Conservation (phyloP, 2,888 invertebrate genomes). For the Cephalotes varians region DNA sequence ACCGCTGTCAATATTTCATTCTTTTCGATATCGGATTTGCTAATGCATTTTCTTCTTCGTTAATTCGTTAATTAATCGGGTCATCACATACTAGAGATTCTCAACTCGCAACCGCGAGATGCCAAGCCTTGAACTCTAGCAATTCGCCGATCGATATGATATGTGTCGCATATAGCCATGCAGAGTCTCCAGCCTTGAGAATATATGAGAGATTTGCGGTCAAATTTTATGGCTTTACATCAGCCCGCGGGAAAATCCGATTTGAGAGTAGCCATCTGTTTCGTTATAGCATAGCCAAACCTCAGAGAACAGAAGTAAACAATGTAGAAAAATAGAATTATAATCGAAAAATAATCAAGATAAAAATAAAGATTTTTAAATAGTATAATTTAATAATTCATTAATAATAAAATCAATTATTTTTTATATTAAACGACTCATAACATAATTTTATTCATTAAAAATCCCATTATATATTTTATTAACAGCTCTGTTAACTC, state of each 20-base stretch:
- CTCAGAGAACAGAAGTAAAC: background rate
- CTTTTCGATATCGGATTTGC: background rate
- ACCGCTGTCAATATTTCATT: background rate
- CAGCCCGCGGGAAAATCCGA: slow-evolving; percentile 15
- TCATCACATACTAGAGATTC: background rate
- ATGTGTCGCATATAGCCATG: slow-evolving; percentile 27
- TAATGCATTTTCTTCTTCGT: background rate
- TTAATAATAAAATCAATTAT: background rate
- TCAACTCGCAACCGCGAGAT: slow-evolving; percentile 10
- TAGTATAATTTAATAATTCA: background rate
- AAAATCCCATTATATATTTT: background rate
- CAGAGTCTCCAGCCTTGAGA: slow-evolving; percentile 6
- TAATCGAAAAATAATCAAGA: background rate
- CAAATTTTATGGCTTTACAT: slow-evolving; percentile 52
- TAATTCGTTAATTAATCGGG: slow-evolving; percentile 31
- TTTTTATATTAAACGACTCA: background rate
- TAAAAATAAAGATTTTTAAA: background rate
- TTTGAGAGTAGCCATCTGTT: slow-evolving; percentile 19
- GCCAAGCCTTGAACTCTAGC: slow-evolving; percentile 49
- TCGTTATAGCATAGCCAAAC: background rate
- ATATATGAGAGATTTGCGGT: slow-evolving; percentile 22
- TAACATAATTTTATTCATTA: background rate
- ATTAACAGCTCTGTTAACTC: background rate
- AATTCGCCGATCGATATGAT: slow-evolving; percentile 48
- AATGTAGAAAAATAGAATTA: background rate